Evolutionary conservation across 2,888 invertebrate species (phyloP), one percentile per base, ranked within the genome.

Genomic region (Ptilodon capucinus): DNA sequence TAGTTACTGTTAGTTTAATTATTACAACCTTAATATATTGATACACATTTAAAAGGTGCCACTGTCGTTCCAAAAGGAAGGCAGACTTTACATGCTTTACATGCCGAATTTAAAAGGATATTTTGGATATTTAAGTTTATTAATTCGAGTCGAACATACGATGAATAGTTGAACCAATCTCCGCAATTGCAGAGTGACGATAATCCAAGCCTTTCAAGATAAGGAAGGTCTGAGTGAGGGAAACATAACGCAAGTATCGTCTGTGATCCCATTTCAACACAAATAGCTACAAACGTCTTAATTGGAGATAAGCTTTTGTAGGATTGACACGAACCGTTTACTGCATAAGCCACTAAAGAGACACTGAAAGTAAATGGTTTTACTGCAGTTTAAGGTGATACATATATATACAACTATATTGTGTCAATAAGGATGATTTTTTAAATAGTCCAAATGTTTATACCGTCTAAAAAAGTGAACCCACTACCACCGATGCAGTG

Each of bases 241-340:
- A 48, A 52, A 53, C 51, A 57, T 63, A 60, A 68, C 65, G 49
- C 61, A 59, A 68, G 68, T 64, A 63, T 54, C 40, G 49, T 36
- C 49, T 40, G 42, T 58, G 54, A 64, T 60, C 57, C 66, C 40
- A 39, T 19, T 54, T 53, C 45, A 14, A 32, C 13, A 13, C 14
- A 32, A 32, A 32, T 32, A 32, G 49, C 51, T 52, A 51, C 52
- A 51, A 59, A 51, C 48, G 57, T 56, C 61, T 60, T 64, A 57
- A 68, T 74, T 66, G 67, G 65, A 60, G 56, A 5, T 39, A 46
- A 46, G 51, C 47, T 40, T 48, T 49, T 48, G 42, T 40, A 23
- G 44, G 50, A 58, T 59, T 40, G 48, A 34, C 28, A n/a, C n/a
- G 28, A 5, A 11, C 28, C 28, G 11, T 28, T 23, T n/a, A n/a